A percentile compares a stretch with the other conserved stretches of the same genome.
phyloP scores from a whole-genome alignment of 2,797 vertebrate genomes.

The Syngnathus acus region DNA sequence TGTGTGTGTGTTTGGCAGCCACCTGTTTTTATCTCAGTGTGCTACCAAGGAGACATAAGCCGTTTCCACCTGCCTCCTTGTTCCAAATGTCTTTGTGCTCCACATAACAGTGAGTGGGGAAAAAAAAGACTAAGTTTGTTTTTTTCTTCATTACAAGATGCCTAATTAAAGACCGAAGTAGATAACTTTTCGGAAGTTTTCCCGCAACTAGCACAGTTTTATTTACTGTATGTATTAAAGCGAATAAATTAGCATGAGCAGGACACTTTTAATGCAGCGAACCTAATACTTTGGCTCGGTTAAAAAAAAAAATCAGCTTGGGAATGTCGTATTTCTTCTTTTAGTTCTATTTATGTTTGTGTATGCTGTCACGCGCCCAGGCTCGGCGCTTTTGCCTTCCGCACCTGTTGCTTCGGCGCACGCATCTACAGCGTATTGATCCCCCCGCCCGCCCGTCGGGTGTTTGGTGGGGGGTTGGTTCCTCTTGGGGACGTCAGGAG shows the following conservation, averaged over 20 bases:
- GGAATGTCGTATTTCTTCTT: no score
- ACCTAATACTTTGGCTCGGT: neutral
- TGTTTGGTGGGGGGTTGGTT: no score
- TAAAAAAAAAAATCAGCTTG: no score
- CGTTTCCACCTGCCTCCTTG: conserved; percentile 72
- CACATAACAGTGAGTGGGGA: conserved; percentile 55
- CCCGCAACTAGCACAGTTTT: conserved; percentile 6
- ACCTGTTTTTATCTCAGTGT: conserved; percentile 68
- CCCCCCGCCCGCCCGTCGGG: no score
- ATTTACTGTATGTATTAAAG: neutral
- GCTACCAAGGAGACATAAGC: conserved; percentile 73
- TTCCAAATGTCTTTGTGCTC: conserved; percentile 67
- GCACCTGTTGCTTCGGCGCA: no score
- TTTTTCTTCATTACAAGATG: conserved; percentile 31
- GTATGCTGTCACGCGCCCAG: no score
- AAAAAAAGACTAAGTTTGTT: conserved; percentile 53
- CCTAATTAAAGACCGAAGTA: conserved; percentile 40
- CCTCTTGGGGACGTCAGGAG: no score
- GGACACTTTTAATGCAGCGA: neutral
- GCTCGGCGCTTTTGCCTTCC: no score
- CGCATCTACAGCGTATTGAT: no score
- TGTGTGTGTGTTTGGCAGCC: conserved; percentile 57
- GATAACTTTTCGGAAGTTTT: conserved; percentile 22
- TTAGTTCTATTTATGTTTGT: no score
- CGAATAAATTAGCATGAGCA: neutral